Percentiles rank a stretch among this genome's conserved stretches.
phyloP scores from a whole-genome alignment of 2,797 vertebrate genomes.

The Rhadinocentrus ornatus region DNA sequence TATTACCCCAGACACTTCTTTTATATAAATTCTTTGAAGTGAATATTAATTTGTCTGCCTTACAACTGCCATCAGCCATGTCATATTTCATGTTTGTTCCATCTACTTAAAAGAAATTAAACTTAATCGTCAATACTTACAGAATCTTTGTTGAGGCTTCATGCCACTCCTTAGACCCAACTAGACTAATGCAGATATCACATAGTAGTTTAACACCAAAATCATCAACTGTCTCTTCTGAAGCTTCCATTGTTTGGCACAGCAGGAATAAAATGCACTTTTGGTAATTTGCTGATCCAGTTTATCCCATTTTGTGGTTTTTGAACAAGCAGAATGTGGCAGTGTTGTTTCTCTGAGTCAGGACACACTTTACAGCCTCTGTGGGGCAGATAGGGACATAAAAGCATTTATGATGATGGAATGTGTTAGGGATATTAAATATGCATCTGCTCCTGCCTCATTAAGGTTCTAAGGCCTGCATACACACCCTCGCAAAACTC shows the following conservation, averaged over 20 bases:
- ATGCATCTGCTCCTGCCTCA: constrained; percentile 72
- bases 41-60: not conserved
- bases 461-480: constrained; percentile 56
- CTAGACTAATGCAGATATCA: not conserved
- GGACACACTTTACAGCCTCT: constrained; percentile 39
- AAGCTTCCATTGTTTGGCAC: not conserved
- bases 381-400: constrained; percentile 54
- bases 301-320: constrained; percentile 4
- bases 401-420: constrained; percentile 70
- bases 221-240: not conserved
- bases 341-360: constrained; percentile 11
- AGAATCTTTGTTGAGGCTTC: not conserved
- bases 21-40: not conserved
- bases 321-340: constrained; percentile 8
- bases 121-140: not conserved
- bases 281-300: not conserved
- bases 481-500: constrained; percentile 51
- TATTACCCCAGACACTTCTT: not conserved
- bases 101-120: constrained; percentile 4
- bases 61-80: not conserved
- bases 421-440: constrained; percentile 72
- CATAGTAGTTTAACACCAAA: not conserved
- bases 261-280: constrained; percentile 1
- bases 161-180: not conserved
- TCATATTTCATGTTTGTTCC: constrained; percentile 1